Conservation (phyloP, 2,113 vertebrate species). For the Chamaetylas fuelleborni region DNA sequence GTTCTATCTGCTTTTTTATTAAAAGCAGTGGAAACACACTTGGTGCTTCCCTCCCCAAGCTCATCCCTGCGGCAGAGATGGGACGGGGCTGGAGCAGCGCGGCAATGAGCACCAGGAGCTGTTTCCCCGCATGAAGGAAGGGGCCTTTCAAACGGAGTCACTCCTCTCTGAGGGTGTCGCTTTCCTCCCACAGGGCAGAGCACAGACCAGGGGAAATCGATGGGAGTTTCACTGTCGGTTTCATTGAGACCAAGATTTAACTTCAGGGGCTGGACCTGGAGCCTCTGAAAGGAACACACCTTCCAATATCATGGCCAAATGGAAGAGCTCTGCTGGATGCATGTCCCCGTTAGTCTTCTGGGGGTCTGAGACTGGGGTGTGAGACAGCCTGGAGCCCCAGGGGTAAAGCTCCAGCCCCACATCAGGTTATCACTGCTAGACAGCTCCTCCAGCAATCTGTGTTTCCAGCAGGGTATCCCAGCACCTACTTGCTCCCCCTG, state of each 20-base stretch:
- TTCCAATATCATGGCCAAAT: accelerated
- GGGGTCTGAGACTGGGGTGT: not conserved
- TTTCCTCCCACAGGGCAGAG: not conserved
- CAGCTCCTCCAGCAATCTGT: not conserved
- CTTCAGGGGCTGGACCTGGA: not conserved
- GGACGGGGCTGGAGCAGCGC: not conserved
- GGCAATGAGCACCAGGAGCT: not conserved
- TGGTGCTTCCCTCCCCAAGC: not conserved
- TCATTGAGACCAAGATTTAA: not conserved
- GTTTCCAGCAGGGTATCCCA: not conserved
- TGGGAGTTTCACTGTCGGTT: not conserved
- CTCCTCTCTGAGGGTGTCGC: accelerated
- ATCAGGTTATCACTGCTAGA: not conserved
- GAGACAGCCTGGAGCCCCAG: not conserved
- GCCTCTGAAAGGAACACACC: not conserved
- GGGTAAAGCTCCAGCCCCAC: not conserved
- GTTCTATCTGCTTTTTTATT: not conserved
- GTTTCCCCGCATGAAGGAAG: accelerated
- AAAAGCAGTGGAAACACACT: accelerated
- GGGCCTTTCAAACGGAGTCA: not conserved
- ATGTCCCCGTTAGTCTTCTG: accelerated
- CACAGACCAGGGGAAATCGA: accelerated
- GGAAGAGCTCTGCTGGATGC: not conserved
- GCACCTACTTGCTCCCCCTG: not conserved
- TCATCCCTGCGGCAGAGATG: not conserved